Evolutionary conservation across 23 tunicate species (phyloP).

Genomic region (Ciona savignyi): DNA sequence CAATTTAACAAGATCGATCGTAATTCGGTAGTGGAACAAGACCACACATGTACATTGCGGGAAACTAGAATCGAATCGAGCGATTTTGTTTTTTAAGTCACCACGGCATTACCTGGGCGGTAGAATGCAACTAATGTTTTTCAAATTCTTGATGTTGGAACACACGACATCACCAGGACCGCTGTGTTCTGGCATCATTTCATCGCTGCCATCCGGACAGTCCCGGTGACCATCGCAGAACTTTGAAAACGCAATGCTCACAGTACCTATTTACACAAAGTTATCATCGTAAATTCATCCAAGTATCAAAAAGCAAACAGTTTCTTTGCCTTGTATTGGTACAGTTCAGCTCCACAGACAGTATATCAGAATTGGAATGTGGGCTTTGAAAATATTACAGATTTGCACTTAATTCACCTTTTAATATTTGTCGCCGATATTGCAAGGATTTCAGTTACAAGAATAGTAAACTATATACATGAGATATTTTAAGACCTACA

Average conservation of each 20-base stretch:
- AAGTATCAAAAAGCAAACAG: not conserved
- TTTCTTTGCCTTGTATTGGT: not conserved
- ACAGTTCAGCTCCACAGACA: not conserved
- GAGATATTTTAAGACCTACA: too few relatives aligned
- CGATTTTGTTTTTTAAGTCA: too few relatives aligned
- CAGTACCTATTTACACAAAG: not conserved
- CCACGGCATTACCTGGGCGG: slow-evolving; percentile 55
- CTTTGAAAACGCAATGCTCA: slow-evolving; percentile 20
- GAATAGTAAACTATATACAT: too few relatives aligned
- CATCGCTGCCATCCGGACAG: slow-evolving; percentile 71
- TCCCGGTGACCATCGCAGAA: slow-evolving; percentile 46
- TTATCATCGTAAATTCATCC: not conserved
- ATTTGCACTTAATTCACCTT: too few relatives aligned
- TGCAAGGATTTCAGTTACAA: too few relatives aligned
- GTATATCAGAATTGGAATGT: not conserved
- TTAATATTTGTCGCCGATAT: too few relatives aligned
- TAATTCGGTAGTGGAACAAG: too few relatives aligned
- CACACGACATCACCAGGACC: slow-evolving; percentile 15
- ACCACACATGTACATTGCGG: too few relatives aligned
- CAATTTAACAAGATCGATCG: too few relatives aligned
- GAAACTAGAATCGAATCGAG: too few relatives aligned
- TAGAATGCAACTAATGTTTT: slow-evolving; percentile 17
- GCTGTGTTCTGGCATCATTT: slow-evolving; percentile 10
- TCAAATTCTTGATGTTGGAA: slow-evolving; percentile 24
- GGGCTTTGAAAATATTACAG: too few relatives aligned